Evolutionary conservation across 2,797 vertebrate genomes (phyloP).

Genomic region (Megalops cyprinoides): DNA sequence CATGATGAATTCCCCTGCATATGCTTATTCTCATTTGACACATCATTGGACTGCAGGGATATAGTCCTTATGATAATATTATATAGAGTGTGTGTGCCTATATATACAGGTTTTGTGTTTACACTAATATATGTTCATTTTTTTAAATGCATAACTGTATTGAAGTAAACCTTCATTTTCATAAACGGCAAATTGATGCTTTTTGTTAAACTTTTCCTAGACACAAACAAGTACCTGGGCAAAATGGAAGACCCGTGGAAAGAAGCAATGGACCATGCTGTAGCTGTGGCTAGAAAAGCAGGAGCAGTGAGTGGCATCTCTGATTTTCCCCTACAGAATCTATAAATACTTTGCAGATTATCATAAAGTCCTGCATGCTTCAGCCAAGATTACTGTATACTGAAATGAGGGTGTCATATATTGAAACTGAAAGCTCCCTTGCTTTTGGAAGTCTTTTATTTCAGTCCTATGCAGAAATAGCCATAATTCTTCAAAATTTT

Average conservation of each 20-base stretch:
- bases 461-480: neutral
- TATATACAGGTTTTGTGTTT: too few relatives aligned
- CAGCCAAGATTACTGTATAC: neutral
- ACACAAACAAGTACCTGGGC: conserved; percentile 7
- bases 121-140: too few relatives aligned
- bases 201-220: neutral
- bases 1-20: too few relatives aligned
- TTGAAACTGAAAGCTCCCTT: neutral
- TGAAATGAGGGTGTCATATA: neutral
- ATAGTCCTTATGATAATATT: too few relatives aligned
- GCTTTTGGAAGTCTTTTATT: neutral
- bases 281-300: conserved; percentile 82
- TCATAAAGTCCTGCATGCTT: neutral
- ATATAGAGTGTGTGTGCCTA: too few relatives aligned
- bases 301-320: conserved; percentile 76
- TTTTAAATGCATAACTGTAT: too few relatives aligned
- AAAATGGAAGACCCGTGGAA: conserved; percentile 87
- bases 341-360: neutral
- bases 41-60: too few relatives aligned
- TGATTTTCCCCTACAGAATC: neutral
- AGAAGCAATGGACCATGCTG: conserved; percentile 84
- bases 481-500: neutral
- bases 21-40: too few relatives aligned
- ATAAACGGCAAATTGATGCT: neutral
- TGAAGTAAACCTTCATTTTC: neutral